Evolutionary conservation across 2,888 invertebrate species (phyloP).

Genomic region (Ctena decussata): DNA sequence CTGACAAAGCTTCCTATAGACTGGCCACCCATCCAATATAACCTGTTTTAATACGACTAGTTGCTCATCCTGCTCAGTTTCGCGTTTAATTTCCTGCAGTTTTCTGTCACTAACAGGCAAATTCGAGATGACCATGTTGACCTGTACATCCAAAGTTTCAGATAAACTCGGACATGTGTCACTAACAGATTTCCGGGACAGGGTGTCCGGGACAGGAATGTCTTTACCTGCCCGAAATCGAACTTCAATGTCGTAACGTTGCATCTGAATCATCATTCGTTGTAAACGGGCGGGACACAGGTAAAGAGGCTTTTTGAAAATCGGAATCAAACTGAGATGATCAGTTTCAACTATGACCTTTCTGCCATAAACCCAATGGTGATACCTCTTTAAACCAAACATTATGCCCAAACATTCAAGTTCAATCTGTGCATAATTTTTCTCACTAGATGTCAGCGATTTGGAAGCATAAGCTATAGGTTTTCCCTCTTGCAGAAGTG

Average conservation of each 20-base stretch:
- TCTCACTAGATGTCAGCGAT: slow-evolving; percentile 14
- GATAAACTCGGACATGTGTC: background rate
- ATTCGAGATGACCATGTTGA: no score
- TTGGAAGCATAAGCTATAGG: slow-evolving; percentile 47
- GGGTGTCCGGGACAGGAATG: slow-evolving; percentile 7
- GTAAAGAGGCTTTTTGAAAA: slow-evolving; percentile 38
- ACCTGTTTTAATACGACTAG: slow-evolving; percentile 16
- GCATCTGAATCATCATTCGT: slow-evolving; percentile 29
- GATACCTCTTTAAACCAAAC: slow-evolving; percentile 9
- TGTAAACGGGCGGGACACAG: slow-evolving; percentile 32
- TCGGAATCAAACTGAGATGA: slow-evolving; percentile 21
- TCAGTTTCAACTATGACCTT: slow-evolving; percentile 17
- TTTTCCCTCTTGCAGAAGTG: slow-evolving; percentile 35
- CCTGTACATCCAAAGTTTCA: background rate
- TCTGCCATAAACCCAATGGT: slow-evolving; percentile 9
- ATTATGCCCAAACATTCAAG: slow-evolving; percentile 7
- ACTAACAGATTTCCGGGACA: background rate
- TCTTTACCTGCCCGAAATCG: background rate
- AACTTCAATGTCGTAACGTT: slow-evolving; percentile 19
- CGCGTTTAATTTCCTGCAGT: slow-evolving; percentile 13
- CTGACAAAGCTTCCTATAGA: background rate
- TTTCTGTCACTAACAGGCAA: no score
- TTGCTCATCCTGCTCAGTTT: slow-evolving; percentile 9
- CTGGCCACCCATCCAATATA: slow-evolving; percentile 33
- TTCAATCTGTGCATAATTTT: slow-evolving; percentile 15